These are phyloP conservation scores for Ditylenchus dipsaci DNA, from an alignment of 1,140 invertebrate species.

Conservation along the genomic window DNA sequence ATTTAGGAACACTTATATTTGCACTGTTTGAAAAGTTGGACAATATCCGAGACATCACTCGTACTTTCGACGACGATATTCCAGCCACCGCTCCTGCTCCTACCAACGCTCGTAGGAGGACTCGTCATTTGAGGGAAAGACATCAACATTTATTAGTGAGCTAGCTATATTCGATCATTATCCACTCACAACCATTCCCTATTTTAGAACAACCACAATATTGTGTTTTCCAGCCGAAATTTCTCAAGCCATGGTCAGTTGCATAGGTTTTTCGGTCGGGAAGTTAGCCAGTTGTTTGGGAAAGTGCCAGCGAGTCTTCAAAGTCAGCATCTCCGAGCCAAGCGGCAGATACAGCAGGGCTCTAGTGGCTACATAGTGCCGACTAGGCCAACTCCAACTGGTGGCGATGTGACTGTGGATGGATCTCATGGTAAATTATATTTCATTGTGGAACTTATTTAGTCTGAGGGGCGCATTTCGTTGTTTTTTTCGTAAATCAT, in stretches of 20 bases:
- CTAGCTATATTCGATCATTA: neutral
- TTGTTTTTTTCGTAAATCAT: too few relatives aligned
- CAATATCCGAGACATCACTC: conserved; percentile 52
- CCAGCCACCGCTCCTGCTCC: neutral
- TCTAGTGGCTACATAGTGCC: neutral
- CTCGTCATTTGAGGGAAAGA: neutral
- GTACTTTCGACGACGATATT: conserved; percentile 19
- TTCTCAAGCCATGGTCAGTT: conserved; percentile 8
- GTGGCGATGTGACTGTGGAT: conserved; percentile 15
- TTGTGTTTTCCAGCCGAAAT: conserved; percentile 19
- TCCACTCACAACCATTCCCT: neutral
- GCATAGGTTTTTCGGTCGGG: conserved; percentile 7
- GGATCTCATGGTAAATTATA: conserved; percentile 1
- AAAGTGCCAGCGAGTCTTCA: neutral
- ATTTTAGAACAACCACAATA: neutral
- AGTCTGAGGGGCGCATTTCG: too few relatives aligned
- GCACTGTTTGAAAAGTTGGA: conserved; percentile 74
- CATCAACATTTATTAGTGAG: neutral
- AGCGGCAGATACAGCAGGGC: too few relatives aligned
- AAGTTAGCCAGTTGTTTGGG: neutral
- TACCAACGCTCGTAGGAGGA: neutral
- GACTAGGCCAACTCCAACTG: neutral
- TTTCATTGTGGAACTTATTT: too few relatives aligned
- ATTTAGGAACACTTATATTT: conserved; percentile 76
- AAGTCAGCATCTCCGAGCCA: too few relatives aligned